Evolutionary conservation across 2,113 vertebrate genomes (phyloP).

Genomic region (Forbesichthys agassizii): DNA sequence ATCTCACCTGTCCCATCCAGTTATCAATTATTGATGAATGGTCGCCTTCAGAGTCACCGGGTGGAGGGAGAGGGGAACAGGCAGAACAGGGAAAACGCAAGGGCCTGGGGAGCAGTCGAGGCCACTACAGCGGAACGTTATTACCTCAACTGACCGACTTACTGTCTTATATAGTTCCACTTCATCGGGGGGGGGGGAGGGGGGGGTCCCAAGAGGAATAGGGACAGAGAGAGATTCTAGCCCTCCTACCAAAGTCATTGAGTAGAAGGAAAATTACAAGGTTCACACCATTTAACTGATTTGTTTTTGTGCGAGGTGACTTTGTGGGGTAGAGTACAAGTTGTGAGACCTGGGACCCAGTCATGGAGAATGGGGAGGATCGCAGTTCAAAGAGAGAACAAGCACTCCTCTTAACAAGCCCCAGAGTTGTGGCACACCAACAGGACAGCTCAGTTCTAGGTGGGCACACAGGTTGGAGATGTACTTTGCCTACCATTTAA

Average conservation of each 20-base stretch:
- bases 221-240: background rate
- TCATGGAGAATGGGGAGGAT: no score
- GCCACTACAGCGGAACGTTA: conserved; percentile 37
- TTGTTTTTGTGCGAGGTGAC: background rate
- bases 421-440: no score
- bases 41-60: conserved; percentile 66
- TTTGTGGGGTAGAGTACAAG: no score
- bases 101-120: conserved; percentile 37
- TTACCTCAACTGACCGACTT: conserved; percentile 53
- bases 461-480: no score
- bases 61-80: conserved; percentile 1
- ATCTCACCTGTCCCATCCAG: conserved; percentile 77
- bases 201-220: background rate
- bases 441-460: no score
- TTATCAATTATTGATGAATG: conserved; percentile 84
- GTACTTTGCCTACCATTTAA: no score
- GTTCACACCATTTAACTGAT: background rate
- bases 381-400: no score
- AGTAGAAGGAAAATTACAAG: background rate
- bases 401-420: no score
- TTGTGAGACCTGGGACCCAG: no score
- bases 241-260: background rate
- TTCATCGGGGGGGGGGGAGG: conserved; percentile 1
- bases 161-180: conserved; percentile 23
- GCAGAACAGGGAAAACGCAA: conserved; percentile 7